Percentiles rank a stretch among this genome's conserved stretches.
phyloP scores from a whole-genome alignment of 2,888 invertebrate species.

The Drosophila atripex region DNA sequence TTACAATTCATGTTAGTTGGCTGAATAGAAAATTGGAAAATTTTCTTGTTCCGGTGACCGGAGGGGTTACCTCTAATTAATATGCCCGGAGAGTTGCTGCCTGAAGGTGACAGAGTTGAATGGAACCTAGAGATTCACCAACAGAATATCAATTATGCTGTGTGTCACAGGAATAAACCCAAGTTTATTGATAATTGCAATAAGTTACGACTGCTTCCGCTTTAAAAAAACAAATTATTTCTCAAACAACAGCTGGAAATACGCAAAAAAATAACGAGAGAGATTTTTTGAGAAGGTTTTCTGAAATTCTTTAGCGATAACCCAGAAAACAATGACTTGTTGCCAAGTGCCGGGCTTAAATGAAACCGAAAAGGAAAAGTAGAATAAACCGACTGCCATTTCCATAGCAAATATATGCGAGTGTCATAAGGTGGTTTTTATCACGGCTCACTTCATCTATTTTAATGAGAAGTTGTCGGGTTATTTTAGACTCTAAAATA shows the following conservation, averaged over 20 bases:
- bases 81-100: conserved; percentile 49
- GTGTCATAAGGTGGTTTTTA: conserved; percentile 50
- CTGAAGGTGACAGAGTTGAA: conserved; percentile 17
- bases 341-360: conserved; percentile 50
- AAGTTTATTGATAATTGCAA: conserved; percentile 23
- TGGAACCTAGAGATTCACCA: conserved; percentile 22
- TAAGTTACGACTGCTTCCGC: conserved; percentile 19
- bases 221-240: conserved; percentile 32
- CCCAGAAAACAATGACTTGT: conserved; percentile 36
- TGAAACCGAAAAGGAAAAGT: conserved; percentile 45
- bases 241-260: not conserved
- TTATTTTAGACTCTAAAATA: not conserved
- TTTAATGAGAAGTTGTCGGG: conserved; percentile 23
- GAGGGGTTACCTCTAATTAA: conserved; percentile 51
- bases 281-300: conserved; percentile 6
- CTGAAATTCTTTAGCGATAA: conserved; percentile 28
- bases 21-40: conserved; percentile 19
- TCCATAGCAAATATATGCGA: conserved; percentile 66
- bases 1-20: conserved; percentile 1
- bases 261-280: conserved; percentile 22
- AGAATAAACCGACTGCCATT: conserved; percentile 43
- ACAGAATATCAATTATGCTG: conserved; percentile 18
- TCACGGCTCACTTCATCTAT: conserved; percentile 11
- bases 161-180: too few species aligned
- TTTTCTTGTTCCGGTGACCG: conserved; percentile 10